Percentiles rank a stretch among this genome's conserved stretches.
Conservation (phyloP, 2,113 vertebrate species). For the Rana temporaria region DNA sequence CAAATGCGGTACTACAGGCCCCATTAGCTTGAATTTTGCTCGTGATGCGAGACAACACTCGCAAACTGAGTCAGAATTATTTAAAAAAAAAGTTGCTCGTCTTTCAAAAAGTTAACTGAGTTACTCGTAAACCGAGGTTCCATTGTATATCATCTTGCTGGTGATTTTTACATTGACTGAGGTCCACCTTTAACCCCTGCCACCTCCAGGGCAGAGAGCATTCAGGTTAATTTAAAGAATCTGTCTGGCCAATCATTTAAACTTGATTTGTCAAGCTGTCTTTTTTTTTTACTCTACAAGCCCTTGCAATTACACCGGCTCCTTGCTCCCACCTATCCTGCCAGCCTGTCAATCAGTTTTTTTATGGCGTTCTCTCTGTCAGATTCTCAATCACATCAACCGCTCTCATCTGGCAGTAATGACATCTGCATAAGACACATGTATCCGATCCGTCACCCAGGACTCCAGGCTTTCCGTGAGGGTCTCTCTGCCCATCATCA, state of each 20-base stretch:
- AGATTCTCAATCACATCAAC: constrained; percentile 32
- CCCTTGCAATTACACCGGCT: constrained; percentile 38
- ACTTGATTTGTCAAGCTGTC: constrained; percentile 53
- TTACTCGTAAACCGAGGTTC: no score
- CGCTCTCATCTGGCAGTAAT: constrained; percentile 19
- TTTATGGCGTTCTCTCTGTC: constrained; percentile 22
- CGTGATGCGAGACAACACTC: no score
- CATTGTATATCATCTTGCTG: no score
- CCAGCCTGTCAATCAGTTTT: constrained; percentile 41
- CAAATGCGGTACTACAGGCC: no score
- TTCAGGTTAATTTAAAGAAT: constrained; percentile 20
- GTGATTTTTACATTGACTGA: no score
- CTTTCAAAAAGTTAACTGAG: no score
- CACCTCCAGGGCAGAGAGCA: background rate
- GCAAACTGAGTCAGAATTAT: no score
- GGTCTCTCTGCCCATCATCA: constrained; percentile 32
- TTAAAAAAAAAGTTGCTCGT: no score
- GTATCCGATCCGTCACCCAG: constrained; percentile 27
- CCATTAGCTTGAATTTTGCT: no score
- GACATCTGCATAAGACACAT: constrained; percentile 43
- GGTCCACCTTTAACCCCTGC: background rate
- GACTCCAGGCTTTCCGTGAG: background rate
- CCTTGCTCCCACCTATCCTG: constrained; percentile 34
- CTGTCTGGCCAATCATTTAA: constrained; percentile 20
- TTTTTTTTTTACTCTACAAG: constrained; percentile 28